These are phyloP conservation scores for Melieria picta DNA, from an alignment of 2,888 invertebrate genomes.

Conservation along the genomic window DNA sequence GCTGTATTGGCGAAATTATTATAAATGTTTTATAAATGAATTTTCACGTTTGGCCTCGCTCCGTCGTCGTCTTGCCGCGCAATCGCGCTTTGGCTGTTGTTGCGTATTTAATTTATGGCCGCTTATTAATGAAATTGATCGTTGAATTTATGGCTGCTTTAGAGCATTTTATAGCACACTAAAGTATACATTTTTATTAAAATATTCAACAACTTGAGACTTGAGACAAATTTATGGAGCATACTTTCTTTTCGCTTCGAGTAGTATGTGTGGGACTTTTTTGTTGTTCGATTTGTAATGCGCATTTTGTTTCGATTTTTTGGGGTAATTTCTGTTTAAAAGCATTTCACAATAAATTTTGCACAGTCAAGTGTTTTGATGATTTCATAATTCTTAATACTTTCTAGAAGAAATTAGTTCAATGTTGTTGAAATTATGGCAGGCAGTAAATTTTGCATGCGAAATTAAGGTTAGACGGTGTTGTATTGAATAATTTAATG, in stretches of 20 bases:
- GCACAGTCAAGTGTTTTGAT: not conserved
- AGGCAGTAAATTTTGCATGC: no score
- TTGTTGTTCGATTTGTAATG: slow-evolving; percentile 6
- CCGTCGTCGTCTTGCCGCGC: slow-evolving; percentile 13
- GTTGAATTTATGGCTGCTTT: slow-evolving; percentile 57
- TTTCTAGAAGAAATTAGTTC: no score
- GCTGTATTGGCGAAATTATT: slow-evolving; percentile 3
- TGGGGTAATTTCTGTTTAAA: not conserved
- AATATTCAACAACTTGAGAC: slow-evolving; percentile 28
- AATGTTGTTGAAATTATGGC: no score
- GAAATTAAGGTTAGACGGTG: no score
- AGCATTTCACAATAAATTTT: slow-evolving; percentile 11
- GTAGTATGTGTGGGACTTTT: no score
- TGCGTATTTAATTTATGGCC: slow-evolving; percentile 46
- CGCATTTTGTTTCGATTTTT: slow-evolving; percentile 11
- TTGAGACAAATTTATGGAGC: not conserved
- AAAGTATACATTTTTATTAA: slow-evolving; percentile 44
- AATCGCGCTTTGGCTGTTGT: slow-evolving; percentile 40
- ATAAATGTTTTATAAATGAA: slow-evolving; percentile 33
- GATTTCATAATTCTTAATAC: no score
- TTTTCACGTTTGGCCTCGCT: not conserved
- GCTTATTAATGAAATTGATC: slow-evolving; percentile 60
- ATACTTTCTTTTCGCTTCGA: slow-evolving; percentile 10
- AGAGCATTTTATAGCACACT: slow-evolving; percentile 49
- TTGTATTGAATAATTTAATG: no score